phyloP scores from a whole-genome alignment of 2,797 vertebrate species.

The Kryptopterus vitreolus region DNA sequence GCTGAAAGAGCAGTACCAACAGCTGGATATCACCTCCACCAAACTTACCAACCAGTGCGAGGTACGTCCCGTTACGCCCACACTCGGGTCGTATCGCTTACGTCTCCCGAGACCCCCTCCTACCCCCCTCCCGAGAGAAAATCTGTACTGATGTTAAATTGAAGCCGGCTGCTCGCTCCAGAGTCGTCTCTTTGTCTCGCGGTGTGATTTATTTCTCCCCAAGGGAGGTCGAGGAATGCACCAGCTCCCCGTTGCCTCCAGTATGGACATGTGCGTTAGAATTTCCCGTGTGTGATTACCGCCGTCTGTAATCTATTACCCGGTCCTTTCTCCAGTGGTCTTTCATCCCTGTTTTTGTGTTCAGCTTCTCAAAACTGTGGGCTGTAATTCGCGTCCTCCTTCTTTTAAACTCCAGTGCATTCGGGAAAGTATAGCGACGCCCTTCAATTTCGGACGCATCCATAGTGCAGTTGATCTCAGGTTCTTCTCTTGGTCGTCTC shows the following conservation, averaged over 20 bases:
- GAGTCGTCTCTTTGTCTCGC: conserved; percentile 1
- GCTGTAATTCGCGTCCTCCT: not conserved
- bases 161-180: not conserved
- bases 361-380: not conserved
- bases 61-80: conserved; percentile 63
- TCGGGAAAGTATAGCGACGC: too few relatives aligned
- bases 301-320: not conserved
- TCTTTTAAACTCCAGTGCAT: not conserved
- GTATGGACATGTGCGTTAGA: not conserved
- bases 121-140: conserved; percentile 4
- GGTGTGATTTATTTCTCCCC: not conserved
- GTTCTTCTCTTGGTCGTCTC: too few relatives aligned
- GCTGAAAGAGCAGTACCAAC: conserved; percentile 93
- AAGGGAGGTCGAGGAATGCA: conserved; percentile 10
- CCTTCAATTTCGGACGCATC: too few relatives aligned
- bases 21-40: conserved; percentile 93
- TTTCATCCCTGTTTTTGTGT: not conserved
- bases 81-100: not conserved
- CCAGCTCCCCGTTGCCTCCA: not conserved
- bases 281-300: not conserved
- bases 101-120: too few relatives aligned
- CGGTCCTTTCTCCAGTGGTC: not conserved
- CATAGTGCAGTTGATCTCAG: too few relatives aligned
- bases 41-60: conserved; percentile 98
- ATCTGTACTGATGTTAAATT: not conserved